Evolutionary conservation across 2,113 vertebrate species (phyloP).

Genomic region (Triplophysa dalaica): DNA sequence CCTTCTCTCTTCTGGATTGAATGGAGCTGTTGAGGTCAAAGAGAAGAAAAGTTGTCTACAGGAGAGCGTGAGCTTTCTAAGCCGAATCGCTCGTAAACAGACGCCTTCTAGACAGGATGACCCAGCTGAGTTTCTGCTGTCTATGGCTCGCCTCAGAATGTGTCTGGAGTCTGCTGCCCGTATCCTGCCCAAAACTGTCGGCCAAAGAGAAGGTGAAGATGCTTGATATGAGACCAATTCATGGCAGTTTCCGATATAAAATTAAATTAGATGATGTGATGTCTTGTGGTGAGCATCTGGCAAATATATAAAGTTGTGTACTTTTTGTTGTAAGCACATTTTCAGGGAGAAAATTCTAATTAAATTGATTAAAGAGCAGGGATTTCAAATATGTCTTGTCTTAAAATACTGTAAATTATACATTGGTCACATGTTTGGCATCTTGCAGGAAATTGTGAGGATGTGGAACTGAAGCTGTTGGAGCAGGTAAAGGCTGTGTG

Average conservation of each 20-base stretch:
- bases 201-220: conserved; percentile 46
- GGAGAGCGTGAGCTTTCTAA: conserved; percentile 61
- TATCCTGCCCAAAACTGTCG: conserved; percentile 50
- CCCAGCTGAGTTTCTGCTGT: conserved; percentile 71
- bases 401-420: neutral
- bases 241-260: neutral
- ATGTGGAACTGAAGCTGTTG: conserved; percentile 52
- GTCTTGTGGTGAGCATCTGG: too few relatives aligned
- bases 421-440: neutral
- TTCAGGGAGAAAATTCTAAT: too few relatives aligned
- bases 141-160: conserved; percentile 61
- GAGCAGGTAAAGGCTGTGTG: conserved; percentile 65
- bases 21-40: neutral
- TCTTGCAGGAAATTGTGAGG: conserved; percentile 25
- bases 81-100: conserved; percentile 63
- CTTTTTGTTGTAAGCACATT: too few relatives aligned
- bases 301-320: too few relatives aligned
- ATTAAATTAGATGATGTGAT: too few relatives aligned
- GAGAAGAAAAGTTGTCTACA: conserved; percentile 37
- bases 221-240: neutral
- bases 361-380: neutral
- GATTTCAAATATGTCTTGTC: neutral
- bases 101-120: conserved; percentile 56
- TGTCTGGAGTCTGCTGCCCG: conserved; percentile 63
- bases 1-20: conserved; percentile 53